Evolutionary conservation across 1,140 invertebrate genomes (phyloP), one percentile per base, ranked within the genome.

Genomic region (Whitmania pigra): DNA sequence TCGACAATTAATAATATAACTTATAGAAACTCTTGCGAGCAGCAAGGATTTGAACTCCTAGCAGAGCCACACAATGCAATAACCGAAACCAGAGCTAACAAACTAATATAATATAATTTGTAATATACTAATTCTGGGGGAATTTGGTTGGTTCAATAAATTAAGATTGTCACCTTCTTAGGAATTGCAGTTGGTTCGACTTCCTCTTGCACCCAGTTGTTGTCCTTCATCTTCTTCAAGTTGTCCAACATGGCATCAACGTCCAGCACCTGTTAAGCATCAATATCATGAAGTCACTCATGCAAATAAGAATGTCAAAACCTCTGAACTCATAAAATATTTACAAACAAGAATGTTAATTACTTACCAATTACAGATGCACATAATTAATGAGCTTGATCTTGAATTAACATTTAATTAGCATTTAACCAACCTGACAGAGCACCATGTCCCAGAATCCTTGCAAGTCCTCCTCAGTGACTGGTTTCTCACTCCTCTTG

Each of bases 361-460:
- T 66, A 22, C 17, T 29, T 17, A 53, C 57, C 54, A 20, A 15
- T 1, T 6, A 43, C 36, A 74, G 63, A 60, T 74, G 18, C n/a
- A 43, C 15, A n/a, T n/a, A 17, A 27, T 20, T n/a, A 67, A 66
- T 22, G 31, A 67, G 27, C 67, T 2, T n/a, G n/a, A n/a, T n/a
- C n/a, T n/a, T n/a, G 71, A 2, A n/a, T 22, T 15, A 40, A 53
- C 55, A 36, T 15, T 71, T 5, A 72, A n/a, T n/a, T n/a, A n/a
- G n/a, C n/a, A n/a, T n/a, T n/a, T 36, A 6, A 54, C 68, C 71
- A 71, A 88, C 83, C 77, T 89, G 88, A 73, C 87, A 86, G 63
- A 85, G 85, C 11, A 88, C 82, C 86, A 89, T 88, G 57, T 89
- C 88, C 89, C 89, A 90, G 81, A 89, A 90, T 4, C 88, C 89